Conservation (phyloP, 23 tunicate genomes). For the Trididemnum clinides region DNA sequence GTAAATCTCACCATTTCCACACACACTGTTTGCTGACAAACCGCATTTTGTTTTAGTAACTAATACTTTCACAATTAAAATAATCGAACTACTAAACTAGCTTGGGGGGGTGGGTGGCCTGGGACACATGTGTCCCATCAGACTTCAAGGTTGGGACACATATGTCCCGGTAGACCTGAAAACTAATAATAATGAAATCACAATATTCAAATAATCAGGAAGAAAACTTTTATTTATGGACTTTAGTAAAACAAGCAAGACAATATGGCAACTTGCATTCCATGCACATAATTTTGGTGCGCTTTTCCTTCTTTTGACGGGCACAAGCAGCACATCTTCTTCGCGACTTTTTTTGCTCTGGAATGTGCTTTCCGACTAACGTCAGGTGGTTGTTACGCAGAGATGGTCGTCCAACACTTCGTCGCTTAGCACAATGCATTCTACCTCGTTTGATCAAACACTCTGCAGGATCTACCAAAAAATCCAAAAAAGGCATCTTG, state of each 20-base stretch:
- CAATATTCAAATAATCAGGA: too few relatives aligned
- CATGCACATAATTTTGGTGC: conserved; percentile 5
- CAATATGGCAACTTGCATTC: neutral
- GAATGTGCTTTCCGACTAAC: neutral
- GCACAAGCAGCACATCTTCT: neutral
- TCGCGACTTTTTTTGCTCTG: neutral
- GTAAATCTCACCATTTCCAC: too few relatives aligned
- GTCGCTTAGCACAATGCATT: neutral
- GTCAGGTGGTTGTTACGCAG: neutral
- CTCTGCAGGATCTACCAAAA: neutral
- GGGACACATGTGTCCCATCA: too few relatives aligned
- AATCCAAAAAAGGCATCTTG: neutral
- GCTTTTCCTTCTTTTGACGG: neutral
- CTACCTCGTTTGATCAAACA: neutral
- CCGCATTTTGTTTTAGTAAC: too few relatives aligned
- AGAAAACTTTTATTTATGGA: too few relatives aligned
- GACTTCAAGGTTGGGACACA: too few relatives aligned
- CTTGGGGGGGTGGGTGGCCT: too few relatives aligned
- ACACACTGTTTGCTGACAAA: too few relatives aligned
- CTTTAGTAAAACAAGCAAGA: neutral
- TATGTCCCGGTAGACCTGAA: too few relatives aligned
- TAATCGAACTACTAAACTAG: too few relatives aligned
- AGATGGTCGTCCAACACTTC: conserved; percentile 8
- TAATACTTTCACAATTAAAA: too few relatives aligned
- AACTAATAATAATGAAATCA: too few relatives aligned